Base-by-base conservation (phyloP, 2,888 invertebrate species). In the Euspilapteryx auroguttella region DNA sequence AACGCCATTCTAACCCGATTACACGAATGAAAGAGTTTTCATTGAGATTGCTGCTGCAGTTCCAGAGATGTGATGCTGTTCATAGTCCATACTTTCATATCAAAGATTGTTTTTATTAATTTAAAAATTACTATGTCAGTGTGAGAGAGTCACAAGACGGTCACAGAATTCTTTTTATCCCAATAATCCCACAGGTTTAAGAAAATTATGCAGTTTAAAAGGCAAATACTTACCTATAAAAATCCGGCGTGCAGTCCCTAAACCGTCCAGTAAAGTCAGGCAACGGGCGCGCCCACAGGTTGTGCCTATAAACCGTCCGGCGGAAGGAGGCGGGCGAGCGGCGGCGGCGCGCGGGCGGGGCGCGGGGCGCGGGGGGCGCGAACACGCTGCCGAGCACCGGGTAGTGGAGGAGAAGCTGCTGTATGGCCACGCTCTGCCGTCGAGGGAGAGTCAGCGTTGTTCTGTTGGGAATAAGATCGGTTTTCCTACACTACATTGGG, bases 161-260 rank as follows among this genome's bases (percentile, higher is more conserved):
- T n/a, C n/a, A n/a, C n/a, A n/a, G n/a, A n/a, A n/a, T n/a, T n/a
- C n/a, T n/a, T n/a, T n/a, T n/a, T n/a, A n/a, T n/a, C n/a, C n/a
- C n/a, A n/a, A n/a, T n/a, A n/a, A n/a, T n/a, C 5, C 17, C 5
- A 17, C 17, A 17, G 17, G 5, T 17, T 6, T 5, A 17, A 17
- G 8, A 5, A 17, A 5, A 17, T 17, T 17, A 17, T 5, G 17
- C 17, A 17, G 8, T 6, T 17, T 17, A 17, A 17, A 17, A 5
- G 20, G 26, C 23, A 22, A 21, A 23, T 26, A 29, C 14, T 38
- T 50, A 89, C 88, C 87, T 82, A 52, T 85, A 91, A 58, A 85
- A 89, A 22, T 81, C 78, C 0, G 91, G 87, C 14, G 83, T 80
- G 45, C 85, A 84, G 43, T 89, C 87, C 9, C 91, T 76, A 45